These are phyloP conservation scores for Phalera bucephala DNA, from an alignment of 2,888 invertebrate genomes.

Conservation along the genomic window DNA sequence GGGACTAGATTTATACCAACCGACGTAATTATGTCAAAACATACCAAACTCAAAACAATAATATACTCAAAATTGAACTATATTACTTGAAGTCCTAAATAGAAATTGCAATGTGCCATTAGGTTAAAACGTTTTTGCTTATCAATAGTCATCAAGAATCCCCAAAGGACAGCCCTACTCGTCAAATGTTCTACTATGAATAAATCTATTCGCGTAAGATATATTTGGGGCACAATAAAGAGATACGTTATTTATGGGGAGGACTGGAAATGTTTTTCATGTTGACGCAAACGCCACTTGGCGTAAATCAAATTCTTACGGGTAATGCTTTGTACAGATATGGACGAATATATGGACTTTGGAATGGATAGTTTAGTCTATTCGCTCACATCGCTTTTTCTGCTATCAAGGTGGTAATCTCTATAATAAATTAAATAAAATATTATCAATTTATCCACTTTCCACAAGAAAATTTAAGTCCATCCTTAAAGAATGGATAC, in stretches of 20 bases:
- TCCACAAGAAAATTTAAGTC: too few relatives aligned
- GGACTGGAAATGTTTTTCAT: slow-evolving; percentile 49
- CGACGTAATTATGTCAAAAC: too few relatives aligned
- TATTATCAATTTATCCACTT: too few relatives aligned
- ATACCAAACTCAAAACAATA: too few relatives aligned
- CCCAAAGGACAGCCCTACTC: slow-evolving; percentile 16
- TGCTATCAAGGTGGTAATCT: too few relatives aligned
- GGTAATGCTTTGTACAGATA: slow-evolving; percentile 20
- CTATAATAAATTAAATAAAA: too few relatives aligned
- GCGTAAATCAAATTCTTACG: slow-evolving; percentile 40
- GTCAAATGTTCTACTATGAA: slow-evolving; percentile 36
- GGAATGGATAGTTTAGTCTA: too few relatives aligned
- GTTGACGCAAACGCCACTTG: slow-evolving; percentile 40
- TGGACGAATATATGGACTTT: neutral
- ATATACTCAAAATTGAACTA: too few relatives aligned
- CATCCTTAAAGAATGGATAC: too few relatives aligned
- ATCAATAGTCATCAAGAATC: slow-evolving; percentile 1
- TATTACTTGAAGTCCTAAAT: neutral
- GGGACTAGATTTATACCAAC: too few relatives aligned
- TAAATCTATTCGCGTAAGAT: slow-evolving; percentile 43
- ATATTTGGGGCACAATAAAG: slow-evolving; percentile 38
- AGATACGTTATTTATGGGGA: slow-evolving; percentile 44
- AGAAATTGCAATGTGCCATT: neutral
- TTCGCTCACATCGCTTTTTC: too few relatives aligned
- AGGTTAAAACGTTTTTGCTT: neutral